Conservation (phyloP, 2,113 vertebrate genomes). For the Myocastor coypus region DNA sequence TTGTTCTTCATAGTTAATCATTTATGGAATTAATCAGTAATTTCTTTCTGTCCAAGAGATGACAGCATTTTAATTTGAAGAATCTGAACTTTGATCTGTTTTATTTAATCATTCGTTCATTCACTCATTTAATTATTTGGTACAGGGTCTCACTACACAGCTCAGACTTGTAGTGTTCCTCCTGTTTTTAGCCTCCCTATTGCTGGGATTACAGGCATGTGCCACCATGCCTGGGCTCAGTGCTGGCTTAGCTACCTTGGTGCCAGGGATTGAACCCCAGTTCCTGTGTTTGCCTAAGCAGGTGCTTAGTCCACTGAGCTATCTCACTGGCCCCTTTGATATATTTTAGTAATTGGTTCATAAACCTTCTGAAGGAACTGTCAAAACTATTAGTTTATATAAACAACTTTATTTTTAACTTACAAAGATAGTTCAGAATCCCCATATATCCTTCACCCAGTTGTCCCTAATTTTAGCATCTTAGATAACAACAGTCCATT, state of each 20-base stretch:
- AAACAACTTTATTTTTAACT: slow-evolving; percentile 48
- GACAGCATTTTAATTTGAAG: slow-evolving; percentile 45
- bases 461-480: slow-evolving; percentile 19
- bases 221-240: too few species aligned
- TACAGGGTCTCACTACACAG: too few species aligned
- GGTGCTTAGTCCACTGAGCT: too few species aligned
- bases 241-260: too few species aligned
- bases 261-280: too few species aligned
- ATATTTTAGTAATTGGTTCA: slow-evolving; percentile 24
- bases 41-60: slow-evolving; percentile 51
- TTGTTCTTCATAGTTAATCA: slow-evolving; percentile 19
- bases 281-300: too few species aligned
- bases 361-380: slow-evolving; percentile 54
- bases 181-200: too few species aligned
- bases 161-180: too few species aligned
- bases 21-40: not conserved
- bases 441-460: not conserved
- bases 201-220: too few species aligned
- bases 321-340: not conserved
- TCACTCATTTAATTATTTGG: too few species aligned
- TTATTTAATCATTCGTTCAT: not conserved
- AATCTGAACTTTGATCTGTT: slow-evolving; percentile 15
- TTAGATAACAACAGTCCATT: not conserved
- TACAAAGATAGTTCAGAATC: slow-evolving; percentile 25
- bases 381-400: slow-evolving; percentile 10